Base-by-base conservation (phyloP, 2,113 vertebrate species). In the Syngnathus scovelli region DNA sequence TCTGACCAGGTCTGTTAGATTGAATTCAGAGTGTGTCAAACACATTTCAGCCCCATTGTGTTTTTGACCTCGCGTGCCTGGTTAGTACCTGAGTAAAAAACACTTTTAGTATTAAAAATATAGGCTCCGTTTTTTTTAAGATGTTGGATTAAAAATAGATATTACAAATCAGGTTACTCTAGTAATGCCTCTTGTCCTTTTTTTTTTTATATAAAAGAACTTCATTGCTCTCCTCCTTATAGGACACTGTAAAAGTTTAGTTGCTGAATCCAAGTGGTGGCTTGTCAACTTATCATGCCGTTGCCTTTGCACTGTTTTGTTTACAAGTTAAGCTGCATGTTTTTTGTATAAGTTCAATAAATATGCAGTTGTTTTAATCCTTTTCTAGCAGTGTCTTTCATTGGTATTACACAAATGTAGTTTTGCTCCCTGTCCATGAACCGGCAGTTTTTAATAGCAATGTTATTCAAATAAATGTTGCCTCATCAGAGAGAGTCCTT, bases 291-390 rank as follows among this genome's bases (percentile, higher is more conserved):
- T 74, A 52, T 46, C 12, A 36, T 39, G 9, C 21, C 13, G 21
- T 7, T 43, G n/a, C 10, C 19, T 58, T 61, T 39, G 36, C 65
- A 71, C 41, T 66, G 49, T 67, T 63, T 59, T 59, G 41, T 77
- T 76, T 48, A 61, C 33, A 51, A 39, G 38, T 58, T 67, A 52
- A 76, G 71, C 66, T 69, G 77, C 71, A 74, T 78, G 70, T 77
- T 66, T 73, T 66, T 75, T 75, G 70, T 61, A 64, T 0, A 62
- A 60, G 48, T 83, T 80, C 54, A 84, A 85, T 83, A 71, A 88
- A 88, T 84, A 76, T 80, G 73, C 77, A 81, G 81, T 83, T 39
- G 2, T 59, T 70, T 74, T 61, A 23, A 56, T 11, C 13, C 37
- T 51, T 12, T 33, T 3, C 1, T 0, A 9, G 36, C 21, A 48